Base-by-base conservation (phyloP, 2,113 vertebrate genomes). In the Apaloderma vittatum region DNA sequence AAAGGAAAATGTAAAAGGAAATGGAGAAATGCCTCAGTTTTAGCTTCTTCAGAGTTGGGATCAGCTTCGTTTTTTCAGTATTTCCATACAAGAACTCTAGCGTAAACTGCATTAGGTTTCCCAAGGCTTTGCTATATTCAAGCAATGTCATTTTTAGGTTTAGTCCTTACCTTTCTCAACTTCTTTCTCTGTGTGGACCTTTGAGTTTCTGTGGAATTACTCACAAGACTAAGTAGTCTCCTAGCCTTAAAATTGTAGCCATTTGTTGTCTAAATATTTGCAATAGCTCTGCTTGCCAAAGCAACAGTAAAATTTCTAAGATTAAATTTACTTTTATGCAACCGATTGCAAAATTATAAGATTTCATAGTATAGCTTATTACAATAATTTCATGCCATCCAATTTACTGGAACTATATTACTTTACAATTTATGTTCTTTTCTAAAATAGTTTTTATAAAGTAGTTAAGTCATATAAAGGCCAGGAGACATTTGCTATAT, bases 391-490 rank as follows among this genome's bases (percentile, higher is more conserved):
- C 30, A 22, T 62, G 27, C 13, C 17, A 89, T 66, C n/a, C 30
- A 62, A 73, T 96, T 88, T 82, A 30, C 51, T 76, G 58, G 29
- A 70, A 81, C 36, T 88, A 22, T 66, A 92, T 90, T 90, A 63
- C 51, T 92, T 78, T 68, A 80, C 10, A 81, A 81, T 85, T 90
- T 92, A 80, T 95, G 15, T 3, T 80, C 21, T 94, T 54, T 58
- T 94, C 52, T 71, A 29, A 93, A 97, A 85, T 63, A 94, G 6
- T 59, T 94, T 95, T 94, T 66, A 73, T 79, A 34, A 73, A 90
- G 82, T 72, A 88, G 6, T 24, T 92, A 77, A 48, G 66, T 95
- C 87, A 79, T 72, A 34, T 45, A 78, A 82, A 95, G 29, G 26
- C 87, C 77, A 90, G 68, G 26, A 95, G 36, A 88, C 15, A 84